Evolutionary conservation across 2,113 vertebrate genomes (phyloP).

Genomic region (Hirundichthys speculiger): DNA sequence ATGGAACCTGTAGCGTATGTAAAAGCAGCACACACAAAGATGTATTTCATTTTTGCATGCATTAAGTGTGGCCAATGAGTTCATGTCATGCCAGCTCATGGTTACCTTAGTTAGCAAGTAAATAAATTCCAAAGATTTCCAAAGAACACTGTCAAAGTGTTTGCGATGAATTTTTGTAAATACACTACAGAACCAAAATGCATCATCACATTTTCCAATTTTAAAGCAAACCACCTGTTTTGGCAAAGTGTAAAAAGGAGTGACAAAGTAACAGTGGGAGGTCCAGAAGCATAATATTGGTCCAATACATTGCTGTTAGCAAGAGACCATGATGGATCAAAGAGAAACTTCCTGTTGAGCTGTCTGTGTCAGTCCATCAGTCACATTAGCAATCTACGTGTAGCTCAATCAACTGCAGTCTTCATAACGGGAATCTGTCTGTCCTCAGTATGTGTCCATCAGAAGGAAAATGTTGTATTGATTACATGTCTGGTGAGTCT

Average conservation of each 20-base stretch:
- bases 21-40: too few relatives aligned
- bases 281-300: slow-evolving; percentile 15
- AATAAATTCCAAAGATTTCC: too few relatives aligned
- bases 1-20: too few relatives aligned
- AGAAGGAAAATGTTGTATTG: slow-evolving; percentile 77
- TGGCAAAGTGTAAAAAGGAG: neutral
- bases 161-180: too few relatives aligned
- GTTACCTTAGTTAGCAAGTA: too few relatives aligned
- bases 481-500: slow-evolving; percentile 77
- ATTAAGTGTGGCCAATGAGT: too few relatives aligned
- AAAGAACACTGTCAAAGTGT: too few relatives aligned
- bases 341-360: slow-evolving; percentile 58
- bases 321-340: slow-evolving; percentile 40
- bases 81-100: too few relatives aligned
- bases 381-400: slow-evolving; percentile 76
- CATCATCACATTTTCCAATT: neutral
- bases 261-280: slow-evolving; percentile 1
- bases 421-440: slow-evolving; percentile 64
- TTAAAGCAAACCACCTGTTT: too few relatives aligned
- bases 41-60: too few relatives aligned
- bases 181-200: too few relatives aligned
- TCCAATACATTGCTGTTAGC: slow-evolving; percentile 35
- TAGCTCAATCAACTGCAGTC: slow-evolving; percentile 73
- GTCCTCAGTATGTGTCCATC: slow-evolving; percentile 72
- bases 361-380: slow-evolving; percentile 67